These are phyloP conservation scores for Chitala chitala DNA, from an alignment of 2,113 vertebrate species.

Conservation along the genomic window DNA sequence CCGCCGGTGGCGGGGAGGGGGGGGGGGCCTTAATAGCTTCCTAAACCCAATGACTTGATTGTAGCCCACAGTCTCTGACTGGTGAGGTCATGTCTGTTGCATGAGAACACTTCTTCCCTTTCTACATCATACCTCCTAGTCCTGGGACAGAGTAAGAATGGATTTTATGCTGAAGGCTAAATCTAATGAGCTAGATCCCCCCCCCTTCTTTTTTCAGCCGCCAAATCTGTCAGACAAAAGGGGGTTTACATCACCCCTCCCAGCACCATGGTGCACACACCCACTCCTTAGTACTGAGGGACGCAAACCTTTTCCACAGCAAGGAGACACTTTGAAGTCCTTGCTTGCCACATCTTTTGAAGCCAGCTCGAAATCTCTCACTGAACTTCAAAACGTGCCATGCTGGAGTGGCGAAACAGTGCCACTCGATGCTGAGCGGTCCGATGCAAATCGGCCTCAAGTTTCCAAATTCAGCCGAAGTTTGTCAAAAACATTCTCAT, in stretches of 20 bases:
- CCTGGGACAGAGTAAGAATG: slow-evolving; percentile 41
- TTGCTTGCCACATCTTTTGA: slow-evolving; percentile 46
- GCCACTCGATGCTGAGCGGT: slow-evolving; percentile 26
- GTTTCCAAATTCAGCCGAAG: neutral
- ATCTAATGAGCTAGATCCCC: slow-evolving; percentile 58
- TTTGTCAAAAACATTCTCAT: neutral
- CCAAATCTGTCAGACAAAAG: slow-evolving; percentile 54
- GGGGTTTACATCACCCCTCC: slow-evolving; percentile 55
- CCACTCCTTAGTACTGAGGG: slow-evolving; percentile 45
- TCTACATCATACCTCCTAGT: slow-evolving; percentile 29
- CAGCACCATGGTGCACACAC: slow-evolving; percentile 3
- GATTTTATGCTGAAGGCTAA: slow-evolving; percentile 56
- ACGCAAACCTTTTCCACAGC: slow-evolving; percentile 52
- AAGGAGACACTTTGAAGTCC: slow-evolving; percentile 53
- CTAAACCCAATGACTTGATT: slow-evolving; percentile 21
- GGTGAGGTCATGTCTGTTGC: slow-evolving; percentile 35
- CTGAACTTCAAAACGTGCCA: slow-evolving; percentile 44
- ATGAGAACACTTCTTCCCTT: slow-evolving; percentile 21
- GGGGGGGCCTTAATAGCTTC: neutral
- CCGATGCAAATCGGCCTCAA: slow-evolving; percentile 10
- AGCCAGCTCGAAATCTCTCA: slow-evolving; percentile 49
- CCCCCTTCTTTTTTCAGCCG: slow-evolving; percentile 53
- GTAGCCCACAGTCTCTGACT: slow-evolving; percentile 29
- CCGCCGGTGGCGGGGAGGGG: neutral
- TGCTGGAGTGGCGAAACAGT: slow-evolving; percentile 24